Base-by-base conservation (phyloP, 2,113 vertebrate genomes). In the Pionites leucogaster region DNA sequence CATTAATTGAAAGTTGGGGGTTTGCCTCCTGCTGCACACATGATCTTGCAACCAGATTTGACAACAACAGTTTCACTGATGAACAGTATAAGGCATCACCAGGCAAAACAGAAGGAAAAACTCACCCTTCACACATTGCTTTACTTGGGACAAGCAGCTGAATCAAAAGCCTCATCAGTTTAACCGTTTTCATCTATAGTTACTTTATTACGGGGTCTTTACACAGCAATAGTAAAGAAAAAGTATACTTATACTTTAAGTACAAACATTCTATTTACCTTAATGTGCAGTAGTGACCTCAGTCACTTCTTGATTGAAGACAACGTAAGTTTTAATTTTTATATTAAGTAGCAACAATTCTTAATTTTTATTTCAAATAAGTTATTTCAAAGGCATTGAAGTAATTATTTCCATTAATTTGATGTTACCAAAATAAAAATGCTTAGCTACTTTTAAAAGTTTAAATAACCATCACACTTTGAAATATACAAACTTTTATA, bases 121-220 rank as follows among this genome's bases (percentile, higher is more conserved):
- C 29, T 8, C 9, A n/a, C 14, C 25, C 64, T 46, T n/a, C 7
- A 29, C 20, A 23, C 18, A 41, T 14, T 14, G 42, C 47, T 70
- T 88, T 59, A 35, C 24, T 39, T 42, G 12, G 13, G 17, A 59
- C 12, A 57, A 27, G 19, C 10, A 57, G 55, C 50, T 52, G 10
- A 7, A 37, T 14, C 50, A 82, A 70, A 46, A 70, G 14, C 44
- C 64, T 49, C 25, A 4, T 25, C 52, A 55, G 24, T 37, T 68
- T 29, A 55, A 82, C 20, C 5, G 20, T 3, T 10, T 41, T 22
- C 31, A 69, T 46, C 17, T 17, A 35, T 7, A 52, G 8, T 42
- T 76, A 29, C 11, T 35, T 16, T 80, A 15, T 37, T n/a, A 53
- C 0, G 0, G 5, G 12, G 14, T 57, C 75, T 53, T 86, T 23